Percentiles rank a stretch among this genome's conserved stretches.
Evolutionary conservation across 2,888 invertebrate genomes (phyloP).

Genomic region (Pyrrhopygopsis socrates): DNA sequence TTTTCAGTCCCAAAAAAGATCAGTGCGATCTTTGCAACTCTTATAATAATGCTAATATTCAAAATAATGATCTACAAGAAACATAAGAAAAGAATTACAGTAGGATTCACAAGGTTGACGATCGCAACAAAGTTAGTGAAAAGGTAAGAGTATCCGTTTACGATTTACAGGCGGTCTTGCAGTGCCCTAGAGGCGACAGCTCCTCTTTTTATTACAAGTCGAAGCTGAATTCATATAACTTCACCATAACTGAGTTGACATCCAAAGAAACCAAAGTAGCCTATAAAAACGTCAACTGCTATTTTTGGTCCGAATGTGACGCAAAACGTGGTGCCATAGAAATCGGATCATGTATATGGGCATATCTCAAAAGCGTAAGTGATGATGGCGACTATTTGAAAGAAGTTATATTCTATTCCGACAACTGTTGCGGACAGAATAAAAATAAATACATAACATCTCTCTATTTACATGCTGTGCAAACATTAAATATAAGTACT

Average conservation of each 20-base stretch:
- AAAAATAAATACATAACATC: conserved; percentile 48
- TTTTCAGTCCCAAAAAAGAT: neutral
- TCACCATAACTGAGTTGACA: neutral
- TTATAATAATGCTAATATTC: neutral
- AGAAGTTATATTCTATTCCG: conserved; percentile 44
- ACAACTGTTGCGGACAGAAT: conserved; percentile 58
- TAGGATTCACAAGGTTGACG: neutral
- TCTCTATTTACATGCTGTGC: neutral
- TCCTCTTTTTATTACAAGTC: neutral
- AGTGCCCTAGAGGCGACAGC: neutral
- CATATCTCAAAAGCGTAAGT: conserved; percentile 50
- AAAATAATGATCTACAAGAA: neutral
- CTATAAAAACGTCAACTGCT: conserved; percentile 62
- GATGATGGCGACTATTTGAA: neutral
- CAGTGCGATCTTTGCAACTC: neutral
- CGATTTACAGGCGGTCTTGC: neutral
- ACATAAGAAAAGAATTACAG: neutral
- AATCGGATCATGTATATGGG: conserved; percentile 71
- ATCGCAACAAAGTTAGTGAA: neutral
- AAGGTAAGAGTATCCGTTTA: neutral
- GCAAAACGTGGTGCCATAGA: conserved; percentile 77
- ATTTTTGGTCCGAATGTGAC: conserved; percentile 78
- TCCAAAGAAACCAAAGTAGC: neutral
- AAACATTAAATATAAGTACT: neutral
- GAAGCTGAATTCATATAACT: neutral